Evolutionary conservation across 2,113 vertebrate genomes (phyloP), one percentile per base, ranked within the genome.

Genomic region (Gavialis gangeticus): DNA sequence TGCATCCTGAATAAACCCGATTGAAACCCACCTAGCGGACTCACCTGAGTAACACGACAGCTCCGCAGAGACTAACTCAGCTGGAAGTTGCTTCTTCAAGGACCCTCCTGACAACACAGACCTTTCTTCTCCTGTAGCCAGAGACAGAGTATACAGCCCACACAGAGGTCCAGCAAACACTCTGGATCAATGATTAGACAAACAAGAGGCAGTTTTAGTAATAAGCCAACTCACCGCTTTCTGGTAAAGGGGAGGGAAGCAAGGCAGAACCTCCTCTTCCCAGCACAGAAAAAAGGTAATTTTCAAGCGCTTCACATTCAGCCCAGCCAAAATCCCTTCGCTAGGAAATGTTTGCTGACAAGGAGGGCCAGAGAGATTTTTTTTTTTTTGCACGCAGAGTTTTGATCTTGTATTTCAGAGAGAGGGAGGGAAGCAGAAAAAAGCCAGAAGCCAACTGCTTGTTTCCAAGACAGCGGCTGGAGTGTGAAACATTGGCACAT

Each of bases 1-100:
- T 88, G 71, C 58, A 81, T 19, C 46, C 46, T 25, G 76, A 93
- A 56, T 6, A 25, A 5, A 3, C 34, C 64, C 57, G 57, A 12
- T 7, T 8, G 75, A 81, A 77, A 4, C 75, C 22, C 4, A 1
- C 46, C 19, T 67, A 84, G 34, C 46, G 91, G 76, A 93, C 95
- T 96, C 94, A 96, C 95, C 96, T 89, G 73, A 60, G 78, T 12
- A 62, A 60, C 16, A 58, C 11, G 73, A 91, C 12, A 89, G 55
- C 79, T 82, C 24, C 59, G 63, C 75, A 46, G 46, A 64, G 25
- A 27, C 7, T n/a, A 18, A 73, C 92, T 54, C 0, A 90, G 30
- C 25, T 60, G 18, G 62, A 82, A 75, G n/a, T 56, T 4, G 4
- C 25, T n/a, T 37, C 59, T 91, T 73, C 80, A 63, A 46, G 30